Conservation (phyloP, 2,888 invertebrate genomes). For the Psococerastis gibbosa region DNA sequence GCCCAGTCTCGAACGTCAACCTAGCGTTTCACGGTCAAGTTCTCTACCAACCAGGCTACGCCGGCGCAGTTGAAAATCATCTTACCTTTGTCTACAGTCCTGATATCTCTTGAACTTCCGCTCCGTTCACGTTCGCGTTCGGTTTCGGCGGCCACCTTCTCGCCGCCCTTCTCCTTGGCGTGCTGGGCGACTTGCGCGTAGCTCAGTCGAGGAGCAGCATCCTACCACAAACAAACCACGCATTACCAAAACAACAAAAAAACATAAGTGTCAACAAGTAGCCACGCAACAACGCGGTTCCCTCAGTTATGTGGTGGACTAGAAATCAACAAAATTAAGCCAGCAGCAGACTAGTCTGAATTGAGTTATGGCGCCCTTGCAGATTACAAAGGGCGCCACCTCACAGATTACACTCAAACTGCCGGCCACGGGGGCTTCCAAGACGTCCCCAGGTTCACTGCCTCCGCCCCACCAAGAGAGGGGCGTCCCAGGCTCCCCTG, state of each 20-base stretch:
- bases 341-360: slow-evolving; percentile 71
- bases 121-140: no score
- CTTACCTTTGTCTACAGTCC: no score
- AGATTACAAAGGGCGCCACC: slow-evolving; percentile 29
- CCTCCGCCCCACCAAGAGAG: slow-evolving; percentile 25
- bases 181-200: slow-evolving; percentile 49
- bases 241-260: background rate
- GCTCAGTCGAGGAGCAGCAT: slow-evolving; percentile 30
- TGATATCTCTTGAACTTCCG: no score
- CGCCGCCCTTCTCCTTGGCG: slow-evolving; percentile 36
- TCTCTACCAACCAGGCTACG: no score
- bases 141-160: no score
- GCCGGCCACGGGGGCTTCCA: slow-evolving; percentile 56
- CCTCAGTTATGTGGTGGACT: background rate
- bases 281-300: background rate
- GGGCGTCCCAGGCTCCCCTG: slow-evolving; percentile 32
- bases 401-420: slow-evolving; percentile 58
- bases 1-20: no score
- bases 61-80: no score
- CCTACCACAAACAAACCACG: slow-evolving; percentile 16
- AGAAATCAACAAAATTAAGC: slow-evolving; percentile 34
- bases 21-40: no score
- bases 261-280: background rate
- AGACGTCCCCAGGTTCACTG: slow-evolving; percentile 26
- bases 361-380: slow-evolving; percentile 46